phyloP scores from a whole-genome alignment of 2,113 vertebrate species.

The Aphyosemion australe region DNA sequence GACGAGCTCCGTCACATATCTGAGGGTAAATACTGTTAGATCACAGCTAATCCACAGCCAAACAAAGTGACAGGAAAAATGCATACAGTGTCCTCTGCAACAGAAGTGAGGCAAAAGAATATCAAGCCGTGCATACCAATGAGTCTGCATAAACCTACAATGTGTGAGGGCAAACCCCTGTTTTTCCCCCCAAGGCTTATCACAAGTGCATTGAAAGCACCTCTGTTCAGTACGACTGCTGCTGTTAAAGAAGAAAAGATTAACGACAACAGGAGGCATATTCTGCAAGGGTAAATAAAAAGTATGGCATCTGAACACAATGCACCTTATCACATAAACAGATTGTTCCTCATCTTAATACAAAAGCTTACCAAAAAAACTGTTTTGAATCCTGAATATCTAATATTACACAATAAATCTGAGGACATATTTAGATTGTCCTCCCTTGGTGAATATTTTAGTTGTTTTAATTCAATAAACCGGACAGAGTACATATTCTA shows the following conservation, averaged over 20 bases:
- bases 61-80: conserved; percentile 65
- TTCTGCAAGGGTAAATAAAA: conserved; percentile 11
- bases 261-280: not conserved
- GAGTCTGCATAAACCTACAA: conserved; percentile 49
- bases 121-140: conserved; percentile 65
- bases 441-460: conserved; percentile 2
- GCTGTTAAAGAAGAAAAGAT: conserved; percentile 6
- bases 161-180: conserved; percentile 29
- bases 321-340: conserved; percentile 2
- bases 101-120: conserved; percentile 30
- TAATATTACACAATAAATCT: no score
- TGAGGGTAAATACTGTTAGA: conserved; percentile 73
- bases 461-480: conserved; percentile 26
- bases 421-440: not conserved
- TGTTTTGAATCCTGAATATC: no score
- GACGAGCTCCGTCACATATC: conserved; percentile 57
- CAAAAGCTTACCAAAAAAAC: not conserved
- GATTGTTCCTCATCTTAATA: not conserved
- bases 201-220: conserved; percentile 32
- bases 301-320: not conserved
- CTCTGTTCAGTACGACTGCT: conserved; percentile 17
- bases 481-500: conserved; percentile 12
- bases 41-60: conserved; percentile 70
- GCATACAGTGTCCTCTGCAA: conserved; percentile 35
- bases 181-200: conserved; percentile 48